These are phyloP conservation scores for Rhagoletis pomonella DNA, from an alignment of 1,140 invertebrate genomes.

Conservation along the genomic window DNA sequence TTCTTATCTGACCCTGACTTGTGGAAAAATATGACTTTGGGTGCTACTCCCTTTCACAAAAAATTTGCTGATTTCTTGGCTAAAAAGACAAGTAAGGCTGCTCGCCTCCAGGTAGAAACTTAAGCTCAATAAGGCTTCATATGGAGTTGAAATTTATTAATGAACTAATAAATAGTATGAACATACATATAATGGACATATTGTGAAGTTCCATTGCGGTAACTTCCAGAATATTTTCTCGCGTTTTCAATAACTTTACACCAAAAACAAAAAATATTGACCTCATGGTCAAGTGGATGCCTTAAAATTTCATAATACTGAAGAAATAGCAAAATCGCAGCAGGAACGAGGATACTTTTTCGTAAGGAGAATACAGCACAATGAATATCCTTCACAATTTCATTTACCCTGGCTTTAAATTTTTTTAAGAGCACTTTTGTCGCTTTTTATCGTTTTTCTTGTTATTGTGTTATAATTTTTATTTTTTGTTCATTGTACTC, in stretches of 20 bases:
- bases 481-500: neutral
- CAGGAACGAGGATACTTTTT: neutral
- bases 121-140: constrained; percentile 57
- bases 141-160: no score
- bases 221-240: no score
- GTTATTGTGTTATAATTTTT: neutral
- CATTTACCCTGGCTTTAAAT: neutral
- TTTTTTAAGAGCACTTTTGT: neutral
- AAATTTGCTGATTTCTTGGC: constrained; percentile 93
- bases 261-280: neutral
- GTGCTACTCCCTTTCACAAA: constrained; percentile 91
- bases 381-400: constrained; percentile 10
- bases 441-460: neutral
- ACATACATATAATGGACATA: no score
- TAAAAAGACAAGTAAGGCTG: constrained; percentile 65
- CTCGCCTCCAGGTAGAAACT: constrained; percentile 69
- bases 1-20: constrained; percentile 98
- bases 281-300: neutral
- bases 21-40: constrained; percentile 94
- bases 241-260: no score
- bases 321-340: neutral
- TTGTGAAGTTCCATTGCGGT: no score
- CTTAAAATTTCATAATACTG: neutral
- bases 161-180: no score
- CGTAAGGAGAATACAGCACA: neutral